phyloP scores from a whole-genome alignment of 2,888 invertebrate species.

The Rotaria socialis region DNA sequence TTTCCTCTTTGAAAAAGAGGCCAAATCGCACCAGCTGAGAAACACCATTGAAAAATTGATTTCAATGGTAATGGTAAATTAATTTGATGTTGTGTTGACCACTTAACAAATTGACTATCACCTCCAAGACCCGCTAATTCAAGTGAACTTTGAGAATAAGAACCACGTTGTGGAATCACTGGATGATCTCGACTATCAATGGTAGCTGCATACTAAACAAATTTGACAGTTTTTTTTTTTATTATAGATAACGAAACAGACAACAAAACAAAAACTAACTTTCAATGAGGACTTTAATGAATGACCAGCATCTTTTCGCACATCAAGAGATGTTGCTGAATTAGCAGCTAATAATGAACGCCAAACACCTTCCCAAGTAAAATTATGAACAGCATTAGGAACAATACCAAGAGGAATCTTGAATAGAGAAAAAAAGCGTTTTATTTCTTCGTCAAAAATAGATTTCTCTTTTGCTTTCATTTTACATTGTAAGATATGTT shows the following conservation, averaged over 20 bases:
- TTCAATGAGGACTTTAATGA: constrained; percentile 75
- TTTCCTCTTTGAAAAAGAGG: constrained; percentile 42
- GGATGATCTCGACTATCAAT: constrained; percentile 75
- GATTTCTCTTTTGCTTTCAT: neutral
- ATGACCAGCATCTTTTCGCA: constrained; percentile 82
- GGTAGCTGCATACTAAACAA: constrained; percentile 71
- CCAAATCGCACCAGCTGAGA: constrained; percentile 69
- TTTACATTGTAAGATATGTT: constrained; percentile 69
- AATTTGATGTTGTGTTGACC: constrained; percentile 12
- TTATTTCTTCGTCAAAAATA: no score
- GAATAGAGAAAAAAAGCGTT: neutral
- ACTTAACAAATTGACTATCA: constrained; percentile 78
- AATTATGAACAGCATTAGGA: constrained; percentile 65
- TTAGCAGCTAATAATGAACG: constrained; percentile 70
- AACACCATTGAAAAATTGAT: constrained; percentile 63
- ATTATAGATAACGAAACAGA: no score
- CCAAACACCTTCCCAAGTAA: constrained; percentile 81
- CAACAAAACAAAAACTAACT: constrained; percentile 49
- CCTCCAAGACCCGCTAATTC: constrained; percentile 87
- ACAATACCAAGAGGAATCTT: constrained; percentile 36
- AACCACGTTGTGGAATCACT: constrained; percentile 74
- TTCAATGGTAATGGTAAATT: constrained; percentile 15
- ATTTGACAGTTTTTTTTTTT: no score
- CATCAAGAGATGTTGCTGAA: constrained; percentile 74
- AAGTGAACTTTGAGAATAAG: constrained; percentile 65